Conservation (phyloP, 2,888 invertebrate genomes). For the Chorisops tibialis region DNA sequence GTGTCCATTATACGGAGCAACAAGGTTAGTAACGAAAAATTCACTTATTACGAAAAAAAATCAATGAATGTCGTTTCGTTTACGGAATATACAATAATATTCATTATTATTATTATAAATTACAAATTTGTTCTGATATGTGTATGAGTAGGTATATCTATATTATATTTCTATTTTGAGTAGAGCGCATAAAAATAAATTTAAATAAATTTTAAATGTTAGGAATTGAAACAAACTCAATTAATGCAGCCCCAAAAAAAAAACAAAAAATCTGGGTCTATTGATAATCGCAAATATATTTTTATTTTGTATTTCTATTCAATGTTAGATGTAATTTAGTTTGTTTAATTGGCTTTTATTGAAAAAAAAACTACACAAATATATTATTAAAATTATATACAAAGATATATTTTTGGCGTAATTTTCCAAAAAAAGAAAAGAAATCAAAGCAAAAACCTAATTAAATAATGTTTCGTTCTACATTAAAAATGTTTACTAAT, state of each 20-base stretch:
- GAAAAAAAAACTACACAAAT: conserved; percentile 5
- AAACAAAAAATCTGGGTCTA: too few relatives aligned
- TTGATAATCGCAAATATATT: not conserved
- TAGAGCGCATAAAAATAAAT: too few relatives aligned
- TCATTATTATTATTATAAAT: too few relatives aligned
- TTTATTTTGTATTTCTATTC: too few relatives aligned
- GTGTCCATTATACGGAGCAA: conserved; percentile 77
- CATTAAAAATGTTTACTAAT: conserved; percentile 42
- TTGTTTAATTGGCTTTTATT: conserved; percentile 9
- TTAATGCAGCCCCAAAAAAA: too few relatives aligned
- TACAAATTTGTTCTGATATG: too few relatives aligned
- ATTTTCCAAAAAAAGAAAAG: not conserved
- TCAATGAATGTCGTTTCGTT: too few relatives aligned
- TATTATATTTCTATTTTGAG: too few relatives aligned
- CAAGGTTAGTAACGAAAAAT: conserved; percentile 55
- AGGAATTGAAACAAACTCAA: conserved; percentile 5
- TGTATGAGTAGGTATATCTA: too few relatives aligned
- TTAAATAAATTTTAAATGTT: too few relatives aligned
- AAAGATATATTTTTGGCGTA: not conserved
- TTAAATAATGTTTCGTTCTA: not conserved
- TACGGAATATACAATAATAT: too few relatives aligned
- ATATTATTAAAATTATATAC: too few relatives aligned
- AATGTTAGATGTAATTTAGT: conserved; percentile 9
- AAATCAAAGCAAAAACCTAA: not conserved
- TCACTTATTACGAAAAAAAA: not conserved